Evolutionary conservation across 2,888 invertebrate species (phyloP), one percentile per base, ranked within the genome.

Genomic region (Sympetrum striolatum): DNA sequence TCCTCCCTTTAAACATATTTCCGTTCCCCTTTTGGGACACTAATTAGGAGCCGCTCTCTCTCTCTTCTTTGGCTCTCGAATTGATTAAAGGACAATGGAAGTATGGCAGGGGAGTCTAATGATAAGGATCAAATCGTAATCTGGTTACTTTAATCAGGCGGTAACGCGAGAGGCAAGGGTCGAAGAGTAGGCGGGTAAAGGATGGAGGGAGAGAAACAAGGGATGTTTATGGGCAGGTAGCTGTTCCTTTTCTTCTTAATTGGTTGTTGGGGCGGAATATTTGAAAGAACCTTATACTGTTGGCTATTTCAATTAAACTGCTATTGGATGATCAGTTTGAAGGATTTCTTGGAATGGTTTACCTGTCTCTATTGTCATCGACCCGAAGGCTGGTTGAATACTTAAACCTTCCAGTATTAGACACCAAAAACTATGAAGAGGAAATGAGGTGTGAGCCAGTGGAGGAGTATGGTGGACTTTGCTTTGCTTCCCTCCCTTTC

Each of bases 61-160:
- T n/a, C 8, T 25, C 64, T 64, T 64, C 25, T 22, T 22, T 14
- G 18, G 18, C 60, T 64, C 73, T 73, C 73, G 25, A 73, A 73
- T 31, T 73, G 73, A 73, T 31, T 31, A 73, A 73, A 73, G 73
- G 73, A 73, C 73, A 73, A 73, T 73, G 73, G 73, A 73, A 31
- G 73, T 73, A 31, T 73, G 18, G 25, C n/a, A 44, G 18, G 44
- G 15, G 58, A 82, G 53, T 25, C 31, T 86, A 86, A 60, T 60
- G 86, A 60, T 60, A 37, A 60, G 35, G 60, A 48, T 86, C 86
- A 60, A 60, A 86, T 86, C 58, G 60, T 86, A 60, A 86, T 86
- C 35, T 53, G 86, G 86, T 86, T 86, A 86, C 86, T 60, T 86
- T 58, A 86, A 80, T 18, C 15, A 22, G 35, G 22, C n/a, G 58